Evolutionary conservation across 2,797 vertebrate species (phyloP).

Genomic region (Cossypha heuglini): DNA sequence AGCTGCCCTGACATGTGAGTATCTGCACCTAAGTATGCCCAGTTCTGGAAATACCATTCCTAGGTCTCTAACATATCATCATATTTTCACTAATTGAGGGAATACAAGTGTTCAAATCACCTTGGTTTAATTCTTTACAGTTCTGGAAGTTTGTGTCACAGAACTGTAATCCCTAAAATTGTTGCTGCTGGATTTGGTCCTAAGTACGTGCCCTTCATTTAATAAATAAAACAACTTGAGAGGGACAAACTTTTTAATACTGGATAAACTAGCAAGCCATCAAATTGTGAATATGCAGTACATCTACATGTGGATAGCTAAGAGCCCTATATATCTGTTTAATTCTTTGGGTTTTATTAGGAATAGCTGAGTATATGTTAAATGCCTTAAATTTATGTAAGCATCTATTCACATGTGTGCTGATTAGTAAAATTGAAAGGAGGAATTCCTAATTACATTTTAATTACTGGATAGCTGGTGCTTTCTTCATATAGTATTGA

Average conservation of each 20-base stretch:
- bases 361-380: background rate
- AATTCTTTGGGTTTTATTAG: background rate
- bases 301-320: background rate
- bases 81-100: background rate
- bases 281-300: background rate
- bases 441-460: background rate
- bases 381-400: background rate
- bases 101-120: background rate
- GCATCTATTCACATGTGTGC: background rate
- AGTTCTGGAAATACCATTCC: background rate
- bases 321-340: background rate
- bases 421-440: background rate
- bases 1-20: background rate
- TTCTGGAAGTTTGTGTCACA: background rate
- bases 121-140: background rate
- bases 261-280: background rate
- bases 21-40: background rate
- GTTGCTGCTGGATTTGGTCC: background rate
- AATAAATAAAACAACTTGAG: background rate
- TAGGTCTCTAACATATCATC: background rate
- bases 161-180: background rate
- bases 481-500: background rate
- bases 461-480: background rate
- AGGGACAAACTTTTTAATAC: background rate
- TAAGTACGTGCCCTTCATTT: background rate